Conservation (phyloP, 2,797 vertebrate genomes). For the Sebastes vulpes region DNA sequence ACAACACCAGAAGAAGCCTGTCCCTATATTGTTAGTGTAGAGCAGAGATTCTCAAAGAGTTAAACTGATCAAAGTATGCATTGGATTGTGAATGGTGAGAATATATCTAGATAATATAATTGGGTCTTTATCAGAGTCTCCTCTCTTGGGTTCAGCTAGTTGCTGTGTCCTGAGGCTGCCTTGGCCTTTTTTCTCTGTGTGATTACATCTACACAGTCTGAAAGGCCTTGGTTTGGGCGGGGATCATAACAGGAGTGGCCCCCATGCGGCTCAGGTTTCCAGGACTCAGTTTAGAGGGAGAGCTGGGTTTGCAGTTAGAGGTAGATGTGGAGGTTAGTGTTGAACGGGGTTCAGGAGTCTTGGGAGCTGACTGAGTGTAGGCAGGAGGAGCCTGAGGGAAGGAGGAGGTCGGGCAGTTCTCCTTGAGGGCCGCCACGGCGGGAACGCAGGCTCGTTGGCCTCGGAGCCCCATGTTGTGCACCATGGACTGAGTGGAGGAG, state of each 20-base stretch:
- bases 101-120: conserved; percentile 2
- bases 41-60: conserved; percentile 11
- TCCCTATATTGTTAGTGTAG: neutral
- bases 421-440: conserved; percentile 68
- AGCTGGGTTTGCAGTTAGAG: conserved; percentile 79
- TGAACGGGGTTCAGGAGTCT: conserved; percentile 79
- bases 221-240: conserved; percentile 88
- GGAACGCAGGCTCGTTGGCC: conserved; percentile 88
- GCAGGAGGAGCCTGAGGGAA: conserved; percentile 75
- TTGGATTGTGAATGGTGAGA: conserved; percentile 2
- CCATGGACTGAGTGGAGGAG: conserved; percentile 93
- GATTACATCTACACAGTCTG: conserved; percentile 84
- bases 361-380: conserved; percentile 75
- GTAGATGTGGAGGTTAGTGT: conserved; percentile 84
- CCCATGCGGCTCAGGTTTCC: conserved; percentile 83
- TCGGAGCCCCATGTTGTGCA: conserved; percentile 86
- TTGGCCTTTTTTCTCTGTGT: neutral
- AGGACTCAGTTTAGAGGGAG: conserved; percentile 79
- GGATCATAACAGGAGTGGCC: conserved; percentile 84
- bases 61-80: neutral
- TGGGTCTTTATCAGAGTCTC: neutral
- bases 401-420: conserved; percentile 76
- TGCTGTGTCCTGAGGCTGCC: conserved; percentile 31
- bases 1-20: neutral
- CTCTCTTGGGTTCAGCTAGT: conserved; percentile 14